Percentiles rank a stretch among this genome's conserved stretches.
Conservation (phyloP, 2,797 vertebrate genomes). For the Arctocebus calabarensis region DNA sequence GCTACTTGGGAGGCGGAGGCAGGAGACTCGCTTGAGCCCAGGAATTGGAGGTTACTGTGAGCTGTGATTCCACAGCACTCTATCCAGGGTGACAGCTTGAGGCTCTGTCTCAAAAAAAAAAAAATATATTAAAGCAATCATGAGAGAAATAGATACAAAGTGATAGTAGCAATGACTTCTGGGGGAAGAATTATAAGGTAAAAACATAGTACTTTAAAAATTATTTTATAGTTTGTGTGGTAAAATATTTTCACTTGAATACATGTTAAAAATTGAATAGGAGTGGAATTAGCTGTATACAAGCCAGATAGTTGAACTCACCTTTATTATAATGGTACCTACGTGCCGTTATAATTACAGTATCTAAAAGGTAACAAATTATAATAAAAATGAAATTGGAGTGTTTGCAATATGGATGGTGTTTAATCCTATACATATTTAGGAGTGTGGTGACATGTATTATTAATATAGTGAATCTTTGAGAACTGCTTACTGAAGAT, state of each 20-base stretch:
- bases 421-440: conserved; percentile 70
- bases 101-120: background rate
- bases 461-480: conserved; percentile 81
- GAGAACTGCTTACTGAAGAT: conserved; percentile 75
- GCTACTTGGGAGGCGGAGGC: too few relatives aligned
- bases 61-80: too few relatives aligned
- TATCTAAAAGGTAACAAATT: conserved; percentile 70
- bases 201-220: conserved; percentile 8
- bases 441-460: conserved; percentile 62
- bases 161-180: background rate
- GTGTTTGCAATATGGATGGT: background rate
- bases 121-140: background rate
- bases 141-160: background rate
- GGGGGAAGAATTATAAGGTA: background rate
- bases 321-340: conserved; percentile 38
- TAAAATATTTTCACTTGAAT: conserved; percentile 32
- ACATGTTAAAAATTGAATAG: background rate
- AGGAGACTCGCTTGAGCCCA: too few relatives aligned
- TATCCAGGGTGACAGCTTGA: too few relatives aligned
- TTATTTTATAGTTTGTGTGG: background rate
- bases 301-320: conserved; percentile 18
- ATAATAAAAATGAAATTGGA: conserved; percentile 43
- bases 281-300: conserved; percentile 5
- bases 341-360: conserved; percentile 43
- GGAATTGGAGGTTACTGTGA: too few relatives aligned